These are phyloP conservation scores for Chiloscyllium plagiosum DNA, from an alignment of 2,113 vertebrate species.

Conservation along the genomic window DNA sequence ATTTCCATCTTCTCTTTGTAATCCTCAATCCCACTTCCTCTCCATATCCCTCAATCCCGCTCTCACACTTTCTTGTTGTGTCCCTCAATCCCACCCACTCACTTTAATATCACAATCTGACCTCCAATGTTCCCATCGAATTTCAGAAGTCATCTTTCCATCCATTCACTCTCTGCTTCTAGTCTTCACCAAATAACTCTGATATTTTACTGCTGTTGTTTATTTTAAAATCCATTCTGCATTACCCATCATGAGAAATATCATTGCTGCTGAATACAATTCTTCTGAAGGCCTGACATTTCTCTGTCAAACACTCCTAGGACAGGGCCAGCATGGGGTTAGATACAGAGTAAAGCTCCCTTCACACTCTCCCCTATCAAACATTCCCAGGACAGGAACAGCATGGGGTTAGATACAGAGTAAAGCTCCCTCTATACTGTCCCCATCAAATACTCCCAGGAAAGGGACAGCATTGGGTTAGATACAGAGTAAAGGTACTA, in stretches of 20 bases:
- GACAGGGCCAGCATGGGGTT: not conserved
- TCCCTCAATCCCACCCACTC: not conserved
- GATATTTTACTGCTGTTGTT: not conserved
- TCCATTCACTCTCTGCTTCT: not conserved
- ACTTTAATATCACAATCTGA: not conserved
- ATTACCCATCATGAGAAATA: not conserved
- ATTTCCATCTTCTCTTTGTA: not conserved
- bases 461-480: no score
- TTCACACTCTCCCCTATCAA: no score
- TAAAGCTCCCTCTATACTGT: no score
- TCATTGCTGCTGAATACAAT: not conserved
- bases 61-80: no score
- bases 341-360: not conserved
- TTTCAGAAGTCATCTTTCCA: not conserved
- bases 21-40: not conserved
- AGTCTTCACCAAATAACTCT: not conserved
- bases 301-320: not conserved
- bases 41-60: no score
- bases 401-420: no score
- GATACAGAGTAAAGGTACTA: no score
- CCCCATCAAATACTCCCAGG: no score
- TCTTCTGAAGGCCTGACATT: not conserved
- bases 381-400: no score
- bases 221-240: not conserved
- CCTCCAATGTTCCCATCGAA: not conserved